A percentile compares a stretch with the other conserved stretches of the same genome.
These are phyloP conservation scores for Diachrysia chrysitis DNA, from an alignment of 2,888 invertebrate genomes.

Conservation along the genomic window DNA sequence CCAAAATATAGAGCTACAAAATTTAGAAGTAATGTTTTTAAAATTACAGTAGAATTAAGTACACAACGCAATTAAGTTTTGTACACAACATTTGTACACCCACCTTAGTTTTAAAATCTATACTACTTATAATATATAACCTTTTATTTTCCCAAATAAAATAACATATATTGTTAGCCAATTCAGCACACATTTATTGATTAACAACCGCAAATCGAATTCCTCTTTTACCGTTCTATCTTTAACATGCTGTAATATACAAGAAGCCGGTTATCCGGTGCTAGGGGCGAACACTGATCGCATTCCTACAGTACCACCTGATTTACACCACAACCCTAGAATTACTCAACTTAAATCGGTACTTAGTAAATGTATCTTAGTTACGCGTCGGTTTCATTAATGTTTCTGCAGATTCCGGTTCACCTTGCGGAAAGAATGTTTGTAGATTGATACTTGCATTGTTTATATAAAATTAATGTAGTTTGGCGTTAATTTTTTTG, in stretches of 20 bases:
- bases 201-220: conserved; percentile 23
- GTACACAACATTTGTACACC: too few species aligned
- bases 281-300: conserved; percentile 46
- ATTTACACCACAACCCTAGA: conserved; percentile 56
- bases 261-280: conserved; percentile 54
- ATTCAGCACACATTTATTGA: conserved; percentile 5
- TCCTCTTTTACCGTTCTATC: conserved; percentile 52
- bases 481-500: not conserved
- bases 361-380: conserved; percentile 32
- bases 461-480: not conserved
- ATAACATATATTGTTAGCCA: too few species aligned
- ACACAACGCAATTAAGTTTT: too few species aligned
- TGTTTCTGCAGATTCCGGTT: conserved; percentile 33
- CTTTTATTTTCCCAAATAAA: too few species aligned
- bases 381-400: conserved; percentile 41
- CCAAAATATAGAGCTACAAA: too few species aligned
- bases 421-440: conserved; percentile 10
- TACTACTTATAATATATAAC: too few species aligned
- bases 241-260: conserved; percentile 55
- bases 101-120: too few species aligned
- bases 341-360: conserved; percentile 37
- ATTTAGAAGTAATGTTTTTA: too few species aligned
- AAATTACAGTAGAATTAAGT: too few species aligned
- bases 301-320: conserved; percentile 69
- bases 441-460: not conserved